Conservation (phyloP, 2,113 vertebrate genomes). For the Pelecanus crispus region DNA sequence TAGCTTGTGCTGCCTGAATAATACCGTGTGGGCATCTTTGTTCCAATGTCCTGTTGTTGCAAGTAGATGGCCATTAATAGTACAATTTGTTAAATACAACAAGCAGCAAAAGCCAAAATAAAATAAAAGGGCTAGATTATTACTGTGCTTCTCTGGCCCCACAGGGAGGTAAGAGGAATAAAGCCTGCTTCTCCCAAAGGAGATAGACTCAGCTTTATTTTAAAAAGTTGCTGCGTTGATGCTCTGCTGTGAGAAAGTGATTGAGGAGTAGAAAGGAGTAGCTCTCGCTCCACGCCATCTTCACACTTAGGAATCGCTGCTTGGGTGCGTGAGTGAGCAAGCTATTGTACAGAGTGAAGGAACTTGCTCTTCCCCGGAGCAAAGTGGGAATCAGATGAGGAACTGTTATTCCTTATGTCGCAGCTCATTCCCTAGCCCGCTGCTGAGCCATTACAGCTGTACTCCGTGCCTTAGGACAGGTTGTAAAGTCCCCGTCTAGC, state of each 20-base stretch:
- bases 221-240: not conserved
- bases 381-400: not conserved
- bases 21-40: not conserved
- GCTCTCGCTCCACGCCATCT: not conserved
- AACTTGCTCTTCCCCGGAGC: not conserved
- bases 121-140: not conserved
- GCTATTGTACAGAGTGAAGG: not conserved
- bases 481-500: not conserved
- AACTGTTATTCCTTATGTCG: not conserved
- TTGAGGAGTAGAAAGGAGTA: not conserved
- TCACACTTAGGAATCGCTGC: not conserved
- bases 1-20: not conserved
- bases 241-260: not conserved
- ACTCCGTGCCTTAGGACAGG: conserved; percentile 23
- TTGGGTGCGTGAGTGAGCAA: not conserved
- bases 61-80: not conserved
- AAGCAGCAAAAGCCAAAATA: not conserved
- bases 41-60: not conserved
- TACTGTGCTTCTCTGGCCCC: not conserved
- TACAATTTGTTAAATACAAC: not conserved
- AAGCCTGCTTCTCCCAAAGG: not conserved
- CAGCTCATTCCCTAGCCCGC: not conserved
- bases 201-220: not conserved
- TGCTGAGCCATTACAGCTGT: conserved; percentile 6
- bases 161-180: not conserved